Evolutionary conservation across 2,113 vertebrate species (phyloP).

Genomic region (Rynchops niger): DNA sequence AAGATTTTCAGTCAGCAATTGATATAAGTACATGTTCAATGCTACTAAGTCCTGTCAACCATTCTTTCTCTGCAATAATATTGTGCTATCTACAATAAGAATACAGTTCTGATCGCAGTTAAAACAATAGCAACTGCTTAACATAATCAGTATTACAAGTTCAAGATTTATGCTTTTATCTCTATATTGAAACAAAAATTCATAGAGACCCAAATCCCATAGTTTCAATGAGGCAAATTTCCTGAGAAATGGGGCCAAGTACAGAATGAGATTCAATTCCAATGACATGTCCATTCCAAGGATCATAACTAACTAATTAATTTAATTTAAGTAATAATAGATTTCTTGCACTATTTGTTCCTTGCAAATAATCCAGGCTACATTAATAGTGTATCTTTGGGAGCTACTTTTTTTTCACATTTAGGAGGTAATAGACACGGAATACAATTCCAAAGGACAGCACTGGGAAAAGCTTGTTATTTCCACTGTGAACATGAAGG

Average conservation of each 20-base stretch:
- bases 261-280: neutral
- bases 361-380: neutral
- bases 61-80: neutral
- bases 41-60: neutral
- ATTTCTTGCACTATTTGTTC: neutral
- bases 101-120: neutral
- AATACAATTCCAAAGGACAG: neutral
- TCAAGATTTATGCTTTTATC: neutral
- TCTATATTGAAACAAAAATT: neutral
- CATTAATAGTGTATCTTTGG: neutral
- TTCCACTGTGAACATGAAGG: neutral
- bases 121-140: neutral
- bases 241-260: neutral
- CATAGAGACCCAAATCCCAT: neutral
- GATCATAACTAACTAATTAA: neutral
- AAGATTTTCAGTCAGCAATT: neutral
- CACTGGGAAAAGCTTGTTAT: neutral
- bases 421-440: accelerated
- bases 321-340: neutral
- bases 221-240: neutral
- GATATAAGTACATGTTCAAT: neutral
- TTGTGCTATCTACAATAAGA: neutral
- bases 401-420: neutral
- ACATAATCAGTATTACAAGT: neutral
- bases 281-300: neutral